Evolutionary conservation across 2,113 vertebrate genomes (phyloP), one percentile per base, ranked within the genome.

Genomic region (Gallinago undulata): DNA sequence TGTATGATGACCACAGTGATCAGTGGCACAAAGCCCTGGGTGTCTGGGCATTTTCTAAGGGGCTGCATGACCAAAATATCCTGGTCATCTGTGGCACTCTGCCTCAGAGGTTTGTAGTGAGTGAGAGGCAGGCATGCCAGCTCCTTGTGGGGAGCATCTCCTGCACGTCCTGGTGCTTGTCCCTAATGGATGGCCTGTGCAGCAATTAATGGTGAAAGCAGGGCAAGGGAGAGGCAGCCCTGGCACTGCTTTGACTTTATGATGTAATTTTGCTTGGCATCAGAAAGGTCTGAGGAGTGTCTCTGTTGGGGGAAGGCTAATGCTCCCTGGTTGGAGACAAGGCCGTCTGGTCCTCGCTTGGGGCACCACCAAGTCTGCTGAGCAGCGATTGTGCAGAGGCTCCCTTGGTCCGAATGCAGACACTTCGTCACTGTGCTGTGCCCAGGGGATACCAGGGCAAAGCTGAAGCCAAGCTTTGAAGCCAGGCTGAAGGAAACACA

Each of bases 301-400:
- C 69, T 89, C 62, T 77, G 18, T 10, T 48, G 45, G 39, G 43
- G 48, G 70, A 92, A 93, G 50, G 82, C 89, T 93, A 93, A 85
- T 87, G 90, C 4, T 89, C 50, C 56, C 72, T 50, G 82, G 35
- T 93, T 93, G 84, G 75, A 93, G 74, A 91, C 2, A 1, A 68
- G 67, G 70, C 81, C 7, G 66, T 79, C 87, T 94, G 89, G 69
- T 41, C 57, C 50, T 62, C 19, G 24, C 53, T 57, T 0, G 0
- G 81, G 87, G 77, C 95, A 96, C 95, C 93, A 93, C 70, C 50
- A 23, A 51, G 89, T 94, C 94, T 95, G 89, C 86, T 78, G 86
- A 67, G 47, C 55, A 33, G 64, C 0, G 16, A 31, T 79, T 45
- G 21, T 14, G 21, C 3, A 5, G 59, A 72, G 57, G 33, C n/a